These are phyloP conservation scores for Hemicrepidius hirtus DNA, from an alignment of 2,888 invertebrate species.

Conservation along the genomic window DNA sequence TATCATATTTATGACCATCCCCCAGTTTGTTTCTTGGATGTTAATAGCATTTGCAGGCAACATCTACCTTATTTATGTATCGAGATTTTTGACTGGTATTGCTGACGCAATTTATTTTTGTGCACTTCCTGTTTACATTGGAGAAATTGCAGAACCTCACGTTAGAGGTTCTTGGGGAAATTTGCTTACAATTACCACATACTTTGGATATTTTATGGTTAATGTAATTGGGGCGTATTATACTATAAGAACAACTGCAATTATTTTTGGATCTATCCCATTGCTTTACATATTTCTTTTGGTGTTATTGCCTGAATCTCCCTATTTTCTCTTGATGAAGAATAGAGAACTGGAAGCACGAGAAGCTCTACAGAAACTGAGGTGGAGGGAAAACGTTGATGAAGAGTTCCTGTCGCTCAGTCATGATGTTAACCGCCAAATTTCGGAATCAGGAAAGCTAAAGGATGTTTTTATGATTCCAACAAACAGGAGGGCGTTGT, in stretches of 20 bases:
- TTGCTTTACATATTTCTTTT: constrained; percentile 75
- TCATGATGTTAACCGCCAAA: constrained; percentile 62
- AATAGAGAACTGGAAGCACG: constrained; percentile 60
- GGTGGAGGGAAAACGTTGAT: constrained; percentile 59
- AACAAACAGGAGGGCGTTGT: constrained; percentile 62
- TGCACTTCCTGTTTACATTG: constrained; percentile 63
- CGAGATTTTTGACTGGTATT: constrained; percentile 62
- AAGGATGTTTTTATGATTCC: constrained; percentile 61
- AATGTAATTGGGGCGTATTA: constrained; percentile 76
- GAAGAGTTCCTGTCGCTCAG: constrained; percentile 59
- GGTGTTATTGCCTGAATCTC: constrained; percentile 77
- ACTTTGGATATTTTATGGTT: constrained; percentile 61
- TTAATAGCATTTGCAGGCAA: constrained; percentile 59
- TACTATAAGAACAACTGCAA: constrained; percentile 73
- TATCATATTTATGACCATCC: constrained; percentile 60
- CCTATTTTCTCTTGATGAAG: constrained; percentile 63
- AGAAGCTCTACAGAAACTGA: constrained; percentile 58
- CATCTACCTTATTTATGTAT: constrained; percentile 62
- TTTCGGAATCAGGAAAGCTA: constrained; percentile 64
- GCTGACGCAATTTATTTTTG: constrained; percentile 61
- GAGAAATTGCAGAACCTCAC: constrained; percentile 63
- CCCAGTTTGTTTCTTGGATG: constrained; percentile 61
- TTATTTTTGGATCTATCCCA: constrained; percentile 76
- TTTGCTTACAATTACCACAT: constrained; percentile 57
- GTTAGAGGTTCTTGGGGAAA: constrained; percentile 65